A percentile compares a stretch with the other conserved stretches of the same genome.
Evolutionary conservation across 2,113 vertebrate species (phyloP).

Genomic region (Gymnarchus niloticus): DNA sequence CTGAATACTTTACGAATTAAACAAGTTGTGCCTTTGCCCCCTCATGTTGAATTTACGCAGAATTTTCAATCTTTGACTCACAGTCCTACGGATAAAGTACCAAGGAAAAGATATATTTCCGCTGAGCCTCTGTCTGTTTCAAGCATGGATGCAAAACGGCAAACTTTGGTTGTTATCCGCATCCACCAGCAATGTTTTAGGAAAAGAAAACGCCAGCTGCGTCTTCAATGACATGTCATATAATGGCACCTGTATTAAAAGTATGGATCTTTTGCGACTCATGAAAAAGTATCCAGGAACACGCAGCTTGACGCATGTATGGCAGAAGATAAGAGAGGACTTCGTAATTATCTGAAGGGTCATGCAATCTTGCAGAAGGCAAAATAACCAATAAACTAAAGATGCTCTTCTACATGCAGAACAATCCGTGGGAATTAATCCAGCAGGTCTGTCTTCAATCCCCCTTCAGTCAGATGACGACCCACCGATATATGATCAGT

Average conservation of each 20-base stretch:
- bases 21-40: neutral
- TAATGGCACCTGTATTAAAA: constrained; percentile 35
- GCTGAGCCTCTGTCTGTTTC: neutral
- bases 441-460: constrained; percentile 63
- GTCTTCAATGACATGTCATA: constrained; percentile 51
- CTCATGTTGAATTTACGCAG: neutral
- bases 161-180: constrained; percentile 25
- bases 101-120: neutral
- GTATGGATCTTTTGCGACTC: constrained; percentile 40
- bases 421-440: constrained; percentile 72
- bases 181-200: constrained; percentile 55
- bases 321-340: constrained; percentile 42
- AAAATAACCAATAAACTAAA: constrained; percentile 62
- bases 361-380: constrained; percentile 63
- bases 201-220: constrained; percentile 32
- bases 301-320: constrained; percentile 37
- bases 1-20: neutral
- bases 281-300: constrained; percentile 36
- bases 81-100: neutral
- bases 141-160: neutral
- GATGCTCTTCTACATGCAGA: constrained; percentile 59
- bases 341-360: constrained; percentile 50
- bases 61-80: constrained; percentile 8
- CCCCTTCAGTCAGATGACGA: constrained; percentile 53
- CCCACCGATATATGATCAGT: constrained; percentile 54